Evolutionary conservation across 1,140 invertebrate species (phyloP), one percentile per base, ranked within the genome.

Genomic region (Drosophila tsacasi): DNA sequence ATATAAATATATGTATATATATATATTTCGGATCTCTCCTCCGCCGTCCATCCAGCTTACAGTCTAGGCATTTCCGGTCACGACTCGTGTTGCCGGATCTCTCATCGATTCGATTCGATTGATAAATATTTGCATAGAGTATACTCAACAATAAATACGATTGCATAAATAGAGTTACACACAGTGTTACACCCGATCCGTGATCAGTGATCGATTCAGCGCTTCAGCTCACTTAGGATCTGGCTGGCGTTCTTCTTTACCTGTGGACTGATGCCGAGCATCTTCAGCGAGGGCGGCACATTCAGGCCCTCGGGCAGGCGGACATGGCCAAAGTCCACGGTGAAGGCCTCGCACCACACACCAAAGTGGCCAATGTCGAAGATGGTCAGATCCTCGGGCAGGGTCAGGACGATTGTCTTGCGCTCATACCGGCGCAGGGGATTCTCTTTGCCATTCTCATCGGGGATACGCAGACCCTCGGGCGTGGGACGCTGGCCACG

Each of bases 211-310:
- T 55, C 30, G 23, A 44, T 52, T 87, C 78, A 89, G 69, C 58
- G 59, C 78, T 90, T 81, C 74, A 89, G 81, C 71, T 89, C 85
- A 69, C 87, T 92, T 75, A 92, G 78, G 74, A 86, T 87, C 61
- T 83, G 74, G 79, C 82, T 82, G 67, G 79, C 64, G 62, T 57
- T 67, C 82, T 83, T 92, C 82, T 95, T 95, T 95, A 98, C 98
- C 96, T 98, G 97, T 50, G 97, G 97, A 72, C 97, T 97, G 73
- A 98, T 96, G 50, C 97, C 97, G 9, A 99, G 95, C 97, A 98
- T 98, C 94, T 96, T 97, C 23, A 98, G 95, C 7, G 97, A 98
- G 25, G 98, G 98, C 54, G 98, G 98, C 3, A 98, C 96, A 92
- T 97, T 97, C 39, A 97, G 93, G 35, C 95, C 93, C 54, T 92